Evolutionary conservation across 2,888 invertebrate species (phyloP).

Genomic region (Oxycera nigricornis): DNA sequence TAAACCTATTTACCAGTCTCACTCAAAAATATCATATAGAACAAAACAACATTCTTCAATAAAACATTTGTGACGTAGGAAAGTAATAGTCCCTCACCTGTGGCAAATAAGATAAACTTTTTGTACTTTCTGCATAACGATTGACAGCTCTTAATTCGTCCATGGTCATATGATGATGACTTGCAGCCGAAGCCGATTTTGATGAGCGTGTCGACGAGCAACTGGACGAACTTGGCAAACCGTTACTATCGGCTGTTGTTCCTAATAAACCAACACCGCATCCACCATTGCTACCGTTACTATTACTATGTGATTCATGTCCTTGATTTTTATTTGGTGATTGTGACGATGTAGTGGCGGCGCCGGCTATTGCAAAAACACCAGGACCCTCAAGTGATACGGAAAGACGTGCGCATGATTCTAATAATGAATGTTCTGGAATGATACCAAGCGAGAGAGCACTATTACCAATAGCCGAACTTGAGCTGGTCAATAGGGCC

Average conservation of each 20-base stretch:
- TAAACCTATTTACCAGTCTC: neutral
- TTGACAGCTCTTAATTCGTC: conserved; percentile 86
- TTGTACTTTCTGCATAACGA: conserved; percentile 90
- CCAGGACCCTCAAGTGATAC: conserved; percentile 87
- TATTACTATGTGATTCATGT: conserved; percentile 46
- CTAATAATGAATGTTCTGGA: conserved; percentile 84
- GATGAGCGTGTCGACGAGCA: conserved; percentile 79
- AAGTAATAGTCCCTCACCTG: conserved; percentile 73
- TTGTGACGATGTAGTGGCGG: conserved; percentile 66
- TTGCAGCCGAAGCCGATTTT: conserved; percentile 64
- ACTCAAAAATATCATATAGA: conserved; percentile 37
- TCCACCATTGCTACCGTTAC: conserved; percentile 51
- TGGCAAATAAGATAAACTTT: conserved; percentile 88
- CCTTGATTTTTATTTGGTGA: conserved; percentile 33
- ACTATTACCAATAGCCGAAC: conserved; percentile 66
- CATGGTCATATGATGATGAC: conserved; percentile 76
- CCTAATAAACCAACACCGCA: conserved; percentile 54
- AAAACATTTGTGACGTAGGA: conserved; percentile 60
- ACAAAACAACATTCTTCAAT: conserved; percentile 52
- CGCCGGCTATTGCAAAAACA: conserved; percentile 71
- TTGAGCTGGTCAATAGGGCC: conserved; percentile 76
- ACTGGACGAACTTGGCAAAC: conserved; percentile 59
- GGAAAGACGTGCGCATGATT: conserved; percentile 85
- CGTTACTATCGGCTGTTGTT: conserved; percentile 49
- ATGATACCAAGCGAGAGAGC: conserved; percentile 79